Evolutionary conservation across 2,888 invertebrate species (phyloP).

Genomic region (Magallana nippona): DNA sequence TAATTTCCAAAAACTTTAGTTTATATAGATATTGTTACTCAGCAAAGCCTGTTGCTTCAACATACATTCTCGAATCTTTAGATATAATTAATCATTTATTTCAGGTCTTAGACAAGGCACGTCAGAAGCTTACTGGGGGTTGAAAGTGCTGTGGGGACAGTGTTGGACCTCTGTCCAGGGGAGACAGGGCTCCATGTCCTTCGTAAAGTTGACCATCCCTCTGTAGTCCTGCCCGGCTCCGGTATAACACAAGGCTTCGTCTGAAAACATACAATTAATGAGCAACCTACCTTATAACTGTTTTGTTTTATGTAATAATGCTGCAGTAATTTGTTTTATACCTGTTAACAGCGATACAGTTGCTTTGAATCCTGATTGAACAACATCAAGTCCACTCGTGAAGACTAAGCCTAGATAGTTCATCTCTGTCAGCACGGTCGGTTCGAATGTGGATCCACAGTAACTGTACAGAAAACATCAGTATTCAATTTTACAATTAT

Average conservation of each 20-base stretch:
- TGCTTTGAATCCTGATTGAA: slow-evolving; percentile 46
- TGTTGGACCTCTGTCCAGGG: slow-evolving; percentile 53
- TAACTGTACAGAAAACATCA: slow-evolving; percentile 37
- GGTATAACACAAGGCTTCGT: slow-evolving; percentile 49
- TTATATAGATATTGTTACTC: too few species aligned
- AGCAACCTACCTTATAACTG: too few species aligned
- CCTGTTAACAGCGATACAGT: slow-evolving; percentile 38
- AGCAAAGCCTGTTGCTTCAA: too few species aligned
- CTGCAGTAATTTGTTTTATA: neutral
- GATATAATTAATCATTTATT: neutral
- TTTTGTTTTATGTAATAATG: too few species aligned
- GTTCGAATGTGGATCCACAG: slow-evolving; percentile 44
- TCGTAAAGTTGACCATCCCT: slow-evolving; percentile 51
- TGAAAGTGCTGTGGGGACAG: slow-evolving; percentile 51
- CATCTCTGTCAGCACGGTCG: slow-evolving; percentile 39
- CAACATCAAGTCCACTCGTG: slow-evolving; percentile 34
- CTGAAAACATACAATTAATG: slow-evolving; percentile 31
- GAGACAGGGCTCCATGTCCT: slow-evolving; percentile 49
- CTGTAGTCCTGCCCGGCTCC: slow-evolving; percentile 52
- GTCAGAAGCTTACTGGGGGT: slow-evolving; percentile 39
- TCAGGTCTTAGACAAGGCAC: neutral
- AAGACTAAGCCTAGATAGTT: slow-evolving; percentile 45
- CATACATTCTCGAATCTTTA: too few species aligned
- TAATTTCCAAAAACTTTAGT: too few species aligned
- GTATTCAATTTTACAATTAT: neutral